Evolutionary conservation across 2,113 vertebrate species (phyloP).

Genomic region (Apteryx mantelli): DNA sequence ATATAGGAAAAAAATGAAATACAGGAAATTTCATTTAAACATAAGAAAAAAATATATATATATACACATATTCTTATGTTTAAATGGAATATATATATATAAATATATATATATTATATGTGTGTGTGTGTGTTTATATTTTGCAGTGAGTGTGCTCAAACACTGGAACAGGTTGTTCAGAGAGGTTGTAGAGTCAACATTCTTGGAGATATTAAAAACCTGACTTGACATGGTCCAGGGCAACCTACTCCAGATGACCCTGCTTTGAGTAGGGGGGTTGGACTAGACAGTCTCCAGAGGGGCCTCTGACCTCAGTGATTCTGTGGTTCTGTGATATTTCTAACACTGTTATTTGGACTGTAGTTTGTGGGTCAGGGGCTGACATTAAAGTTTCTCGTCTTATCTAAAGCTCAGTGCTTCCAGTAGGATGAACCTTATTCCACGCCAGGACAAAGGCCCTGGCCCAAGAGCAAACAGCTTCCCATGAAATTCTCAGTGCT

Average conservation of each 20-base stretch:
- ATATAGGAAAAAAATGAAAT: background rate
- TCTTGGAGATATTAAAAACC: background rate
- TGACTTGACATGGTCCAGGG: background rate
- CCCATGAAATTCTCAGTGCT: background rate
- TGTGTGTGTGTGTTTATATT: too few species aligned
- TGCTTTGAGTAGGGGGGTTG: background rate
- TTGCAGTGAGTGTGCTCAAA: background rate
- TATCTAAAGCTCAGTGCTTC: background rate
- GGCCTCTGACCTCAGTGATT: background rate
- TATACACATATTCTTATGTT: too few species aligned
- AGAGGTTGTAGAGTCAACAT: background rate
- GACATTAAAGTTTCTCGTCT: background rate
- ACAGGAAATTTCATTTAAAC: background rate
- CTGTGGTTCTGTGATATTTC: background rate
- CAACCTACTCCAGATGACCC: background rate
- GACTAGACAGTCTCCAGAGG: background rate
- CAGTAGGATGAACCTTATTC: background rate
- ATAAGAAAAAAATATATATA: background rate
- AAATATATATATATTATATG: background rate
- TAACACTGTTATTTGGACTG: background rate
- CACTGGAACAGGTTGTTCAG: background rate
- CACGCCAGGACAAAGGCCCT: background rate
- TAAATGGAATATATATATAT: too few species aligned
- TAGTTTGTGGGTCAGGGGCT: background rate
- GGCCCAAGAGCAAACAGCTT: background rate